phyloP scores from a whole-genome alignment of 2,888 invertebrate species.

The Mimas tiliae region DNA sequence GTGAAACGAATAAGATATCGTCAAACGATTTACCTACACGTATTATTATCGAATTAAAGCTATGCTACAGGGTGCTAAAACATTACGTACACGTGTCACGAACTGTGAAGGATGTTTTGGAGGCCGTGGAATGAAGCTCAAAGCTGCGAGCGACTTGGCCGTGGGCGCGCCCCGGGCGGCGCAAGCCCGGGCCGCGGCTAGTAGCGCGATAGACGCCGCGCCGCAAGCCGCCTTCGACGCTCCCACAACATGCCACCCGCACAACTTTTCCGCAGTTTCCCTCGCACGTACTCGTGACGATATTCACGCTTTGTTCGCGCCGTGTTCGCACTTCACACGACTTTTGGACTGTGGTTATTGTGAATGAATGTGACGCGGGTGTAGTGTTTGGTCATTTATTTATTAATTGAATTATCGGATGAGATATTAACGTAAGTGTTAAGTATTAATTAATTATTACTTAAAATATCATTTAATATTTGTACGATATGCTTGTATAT shows the following conservation, averaged over 20 bases:
- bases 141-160: conserved; percentile 38
- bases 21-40: conserved; percentile 7
- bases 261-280: conserved; percentile 62
- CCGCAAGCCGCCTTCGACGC: conserved; percentile 52
- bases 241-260: conserved; percentile 35
- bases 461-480: not conserved
- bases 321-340: conserved; percentile 31
- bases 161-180: conserved; percentile 42
- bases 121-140: conserved; percentile 32
- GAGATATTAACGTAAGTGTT: conserved; percentile 21
- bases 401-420: conserved; percentile 18
- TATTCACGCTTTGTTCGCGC: conserved; percentile 42
- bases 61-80: conserved; percentile 21
- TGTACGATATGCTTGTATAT: not conserved
- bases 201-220: conserved; percentile 61
- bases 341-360: conserved; percentile 30
- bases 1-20: not conserved
- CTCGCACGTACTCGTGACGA: conserved; percentile 45
- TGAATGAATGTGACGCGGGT: conserved; percentile 32
- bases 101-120: conserved; percentile 31
- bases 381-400: conserved; percentile 27
- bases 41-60: conserved; percentile 19
- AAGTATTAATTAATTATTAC: not conserved
- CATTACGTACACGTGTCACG: conserved; percentile 29
- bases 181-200: conserved; percentile 49